Evolutionary conservation across 2,888 invertebrate species (phyloP), one percentile per base, ranked within the genome.

Genomic region (Nemoura dubitans): DNA sequence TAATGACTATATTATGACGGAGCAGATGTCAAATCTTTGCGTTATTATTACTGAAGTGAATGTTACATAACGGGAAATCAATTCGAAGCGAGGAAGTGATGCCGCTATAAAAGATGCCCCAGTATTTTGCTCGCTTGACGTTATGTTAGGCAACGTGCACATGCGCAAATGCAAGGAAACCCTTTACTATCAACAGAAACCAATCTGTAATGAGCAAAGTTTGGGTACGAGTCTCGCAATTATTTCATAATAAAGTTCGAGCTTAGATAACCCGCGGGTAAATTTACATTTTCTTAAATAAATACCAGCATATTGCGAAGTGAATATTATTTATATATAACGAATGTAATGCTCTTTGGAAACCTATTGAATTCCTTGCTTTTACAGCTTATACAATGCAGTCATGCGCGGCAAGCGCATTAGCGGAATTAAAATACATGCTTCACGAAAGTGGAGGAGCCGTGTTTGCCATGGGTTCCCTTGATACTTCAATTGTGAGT

Each of bases 181-280:
- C 36, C 10, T 59, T 1, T 59, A 21, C 14, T 59, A 59, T 59
- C 3, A 59, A 59, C 14, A 59, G 59, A 59, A 59, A 59, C 59
- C 59, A 59, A 59, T 59, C 59, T 59, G 59, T 59, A 59, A 59
- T 59, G 59, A 59, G 59, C 14, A 59, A 59, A 59, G 59, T 59
- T 59, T 59, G 21, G 59, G 3, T 59, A 21, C 2, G 59, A 59
- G 59, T 59, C 59, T 59, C 59, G 59, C 21, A 59, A 59, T 59
- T 59, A 59, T 59, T 59, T 59, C 21, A 59, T 59, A 59, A 59
- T 59, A 59, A 59, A 59, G 59, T 59, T 59, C 2, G 59, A 21
- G 59, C 59, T 59, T 7, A 59, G 14, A 10, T 59, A 21, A 59
- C 59, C 59, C 59, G 59, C 16, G 21, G 59, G 59, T 14, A 59